Evolutionary conservation across 2,797 vertebrate species (phyloP).

Genomic region (Chiloscyllium punctatum): DNA sequence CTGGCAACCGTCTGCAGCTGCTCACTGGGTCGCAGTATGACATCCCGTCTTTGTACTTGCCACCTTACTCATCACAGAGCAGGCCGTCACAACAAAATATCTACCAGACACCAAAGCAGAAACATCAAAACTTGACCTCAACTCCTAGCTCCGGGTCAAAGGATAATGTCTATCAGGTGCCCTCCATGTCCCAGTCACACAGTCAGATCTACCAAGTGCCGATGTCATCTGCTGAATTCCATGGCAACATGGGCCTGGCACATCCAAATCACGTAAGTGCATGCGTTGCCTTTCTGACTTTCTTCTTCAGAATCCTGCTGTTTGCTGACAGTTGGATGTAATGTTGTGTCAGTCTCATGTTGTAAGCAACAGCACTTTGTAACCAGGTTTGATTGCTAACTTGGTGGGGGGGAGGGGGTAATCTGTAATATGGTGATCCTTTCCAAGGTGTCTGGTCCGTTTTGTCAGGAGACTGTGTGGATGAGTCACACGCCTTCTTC

Average conservation of each 20-base stretch:
- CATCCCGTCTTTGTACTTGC: not conserved
- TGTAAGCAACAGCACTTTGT: no score
- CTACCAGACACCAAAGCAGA: constrained; percentile 65
- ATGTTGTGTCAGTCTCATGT: no score
- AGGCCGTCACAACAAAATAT: constrained; percentile 46
- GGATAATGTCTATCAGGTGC: constrained; percentile 63
- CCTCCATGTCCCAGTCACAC: constrained; percentile 42
- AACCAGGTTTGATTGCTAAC: no score
- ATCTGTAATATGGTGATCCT: no score
- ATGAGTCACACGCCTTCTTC: no score
- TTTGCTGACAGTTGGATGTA: no score
- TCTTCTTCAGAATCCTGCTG: not conserved
- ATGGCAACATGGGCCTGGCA: constrained; percentile 52
- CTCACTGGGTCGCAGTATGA: constrained; percentile 48
- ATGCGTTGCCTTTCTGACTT: no score
- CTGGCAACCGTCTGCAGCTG: constrained; percentile 80
- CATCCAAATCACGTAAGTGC: constrained; percentile 56
- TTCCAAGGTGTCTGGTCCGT: no score
- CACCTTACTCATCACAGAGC: not conserved
- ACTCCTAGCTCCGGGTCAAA: constrained; percentile 67
- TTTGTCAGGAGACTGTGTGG: no score
- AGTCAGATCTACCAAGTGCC: constrained; percentile 49
- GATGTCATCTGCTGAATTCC: constrained; percentile 47
- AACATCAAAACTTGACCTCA: constrained; percentile 38
- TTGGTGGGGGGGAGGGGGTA: no score